Conservation (phyloP, 1,140 invertebrate species). For the Drosophila ercepeae region DNA sequence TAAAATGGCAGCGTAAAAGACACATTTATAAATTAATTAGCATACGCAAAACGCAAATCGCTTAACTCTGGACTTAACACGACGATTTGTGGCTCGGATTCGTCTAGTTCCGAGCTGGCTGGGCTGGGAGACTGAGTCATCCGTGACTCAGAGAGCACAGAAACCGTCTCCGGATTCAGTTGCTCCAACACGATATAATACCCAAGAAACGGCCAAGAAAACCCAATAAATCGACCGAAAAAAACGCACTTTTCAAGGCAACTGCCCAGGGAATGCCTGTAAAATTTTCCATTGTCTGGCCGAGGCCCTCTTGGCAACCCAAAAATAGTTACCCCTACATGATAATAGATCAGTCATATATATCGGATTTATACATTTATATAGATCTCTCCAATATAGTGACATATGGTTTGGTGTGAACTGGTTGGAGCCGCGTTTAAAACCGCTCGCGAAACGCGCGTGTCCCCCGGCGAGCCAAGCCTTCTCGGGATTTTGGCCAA, state of each 20-base stretch:
- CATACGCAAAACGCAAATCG: conserved; percentile 62
- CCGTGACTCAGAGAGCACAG: conserved; percentile 29
- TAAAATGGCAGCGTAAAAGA: conserved; percentile 16
- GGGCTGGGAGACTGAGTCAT: conserved; percentile 49
- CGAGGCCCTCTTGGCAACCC: conserved; percentile 23
- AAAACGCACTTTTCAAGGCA: neutral
- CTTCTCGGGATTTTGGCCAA: conserved; percentile 20
- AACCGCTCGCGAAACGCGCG: conserved; percentile 18
- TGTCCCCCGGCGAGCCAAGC: conserved; percentile 26
- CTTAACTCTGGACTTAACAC: conserved; percentile 39
- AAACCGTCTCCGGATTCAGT: conserved; percentile 20
- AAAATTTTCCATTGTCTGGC: conserved; percentile 35
- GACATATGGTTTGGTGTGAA: conserved; percentile 35
- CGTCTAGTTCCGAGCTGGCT: conserved; percentile 65
- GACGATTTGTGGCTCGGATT: conserved; percentile 53
- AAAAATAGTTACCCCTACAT: conserved; percentile 23
- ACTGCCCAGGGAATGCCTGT: neutral
- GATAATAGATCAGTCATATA: conserved; percentile 33
- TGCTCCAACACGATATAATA: neutral
- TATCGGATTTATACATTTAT: neutral
- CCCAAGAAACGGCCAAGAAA: neutral
- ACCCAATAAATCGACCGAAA: neutral
- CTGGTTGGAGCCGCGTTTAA: conserved; percentile 29
- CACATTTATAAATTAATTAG: conserved; percentile 77
- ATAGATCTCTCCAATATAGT: neutral